Evolutionary conservation across 2,888 invertebrate genomes (phyloP).

Genomic region (Chydorus sphaericus): DNA sequence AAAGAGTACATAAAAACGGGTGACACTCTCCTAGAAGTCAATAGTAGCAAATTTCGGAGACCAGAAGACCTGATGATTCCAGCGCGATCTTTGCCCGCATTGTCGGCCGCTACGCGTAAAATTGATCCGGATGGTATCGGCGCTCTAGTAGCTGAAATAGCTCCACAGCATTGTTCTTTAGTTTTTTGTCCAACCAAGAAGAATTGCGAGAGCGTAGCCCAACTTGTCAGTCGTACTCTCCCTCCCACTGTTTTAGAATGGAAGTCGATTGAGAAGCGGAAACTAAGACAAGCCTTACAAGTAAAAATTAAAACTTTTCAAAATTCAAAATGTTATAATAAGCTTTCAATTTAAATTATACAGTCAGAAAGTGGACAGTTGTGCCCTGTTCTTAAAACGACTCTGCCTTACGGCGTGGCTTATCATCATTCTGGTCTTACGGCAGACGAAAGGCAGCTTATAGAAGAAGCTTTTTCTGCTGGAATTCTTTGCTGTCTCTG

Average conservation of each 20-base stretch:
- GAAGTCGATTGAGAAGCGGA: not conserved
- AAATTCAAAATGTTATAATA: not conserved
- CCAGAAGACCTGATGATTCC: conserved; percentile 1
- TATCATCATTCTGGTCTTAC: conserved; percentile 88
- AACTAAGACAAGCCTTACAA: not conserved
- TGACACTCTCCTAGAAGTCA: conserved; percentile 41
- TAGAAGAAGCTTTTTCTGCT: conserved; percentile 71
- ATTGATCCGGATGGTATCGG: conserved; percentile 66
- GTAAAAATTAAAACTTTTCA: not conserved
- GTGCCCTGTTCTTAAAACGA: conserved; percentile 47
- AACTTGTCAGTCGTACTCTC: conserved; percentile 44
- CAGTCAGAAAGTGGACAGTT: conserved; percentile 40
- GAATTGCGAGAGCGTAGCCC: conserved; percentile 81
- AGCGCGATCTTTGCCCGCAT: not conserved
- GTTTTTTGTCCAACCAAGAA: conserved; percentile 87
- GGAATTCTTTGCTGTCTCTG: conserved; percentile 76
- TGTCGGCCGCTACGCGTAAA: conserved; percentile 21
- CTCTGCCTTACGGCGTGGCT: conserved; percentile 67
- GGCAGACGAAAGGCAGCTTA: conserved; percentile 62
- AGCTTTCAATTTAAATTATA: not conserved
- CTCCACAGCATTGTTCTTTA: conserved; percentile 63
- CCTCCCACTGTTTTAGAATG: not conserved
- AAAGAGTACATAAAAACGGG: conserved; percentile 70
- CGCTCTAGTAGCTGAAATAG: conserved; percentile 63
- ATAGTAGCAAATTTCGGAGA: conserved; percentile 26